Conservation (phyloP, 2,113 vertebrate species). For the Anser brachyrhynchus region DNA sequence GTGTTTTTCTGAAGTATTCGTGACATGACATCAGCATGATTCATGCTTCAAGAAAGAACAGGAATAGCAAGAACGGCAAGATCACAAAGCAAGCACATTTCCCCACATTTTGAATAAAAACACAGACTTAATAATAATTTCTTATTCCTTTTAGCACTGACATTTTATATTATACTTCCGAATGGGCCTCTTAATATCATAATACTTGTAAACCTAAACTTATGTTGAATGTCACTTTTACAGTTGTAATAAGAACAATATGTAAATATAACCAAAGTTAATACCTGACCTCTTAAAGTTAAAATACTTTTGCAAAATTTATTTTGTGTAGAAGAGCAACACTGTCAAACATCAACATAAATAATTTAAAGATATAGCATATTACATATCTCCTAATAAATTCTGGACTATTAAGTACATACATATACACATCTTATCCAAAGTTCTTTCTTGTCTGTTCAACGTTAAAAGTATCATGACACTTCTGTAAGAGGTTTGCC, state of each 20-base stretch:
- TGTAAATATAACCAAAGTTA: neutral
- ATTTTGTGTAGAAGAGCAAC: neutral
- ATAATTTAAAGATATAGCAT: neutral
- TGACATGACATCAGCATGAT: neutral
- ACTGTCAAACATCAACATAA: neutral
- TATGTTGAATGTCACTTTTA: neutral
- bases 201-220: neutral
- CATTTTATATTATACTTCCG: neutral
- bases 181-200: neutral
- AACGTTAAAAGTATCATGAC: neutral
- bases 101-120: neutral
- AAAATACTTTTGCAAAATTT: neutral
- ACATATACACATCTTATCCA: neutral
- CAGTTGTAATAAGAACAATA: neutral
- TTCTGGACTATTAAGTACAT: neutral
- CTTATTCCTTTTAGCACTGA: neutral
- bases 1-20: neutral
- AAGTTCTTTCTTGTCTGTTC: neutral
- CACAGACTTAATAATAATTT: neutral
- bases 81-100: neutral
- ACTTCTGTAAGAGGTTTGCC: neutral
- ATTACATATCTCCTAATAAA: neutral
- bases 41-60: neutral
- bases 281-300: neutral
- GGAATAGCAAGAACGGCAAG: neutral